Conservation (phyloP, 1,140 invertebrate species). For the Globodera ellingtonae region DNA sequence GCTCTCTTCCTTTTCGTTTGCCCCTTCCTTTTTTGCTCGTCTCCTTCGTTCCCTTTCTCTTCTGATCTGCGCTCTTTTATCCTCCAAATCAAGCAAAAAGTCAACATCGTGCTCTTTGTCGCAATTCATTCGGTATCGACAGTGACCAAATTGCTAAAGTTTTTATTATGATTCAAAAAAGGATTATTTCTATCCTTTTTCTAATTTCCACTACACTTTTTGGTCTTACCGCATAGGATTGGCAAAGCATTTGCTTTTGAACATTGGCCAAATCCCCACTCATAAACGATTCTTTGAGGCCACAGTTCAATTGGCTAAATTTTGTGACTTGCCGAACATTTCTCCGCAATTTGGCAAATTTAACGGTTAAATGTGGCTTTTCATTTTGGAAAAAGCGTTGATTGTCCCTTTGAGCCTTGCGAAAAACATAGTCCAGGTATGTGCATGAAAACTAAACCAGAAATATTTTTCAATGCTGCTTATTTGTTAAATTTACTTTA, state of each 20-base stretch:
- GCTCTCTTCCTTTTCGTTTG: constrained; percentile 13
- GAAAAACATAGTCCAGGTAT: constrained; percentile 55
- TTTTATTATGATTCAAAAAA: neutral
- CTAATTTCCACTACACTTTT: neutral
- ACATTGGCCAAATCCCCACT: neutral
- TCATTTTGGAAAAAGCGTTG: constrained; percentile 13
- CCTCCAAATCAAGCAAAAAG: constrained; percentile 22
- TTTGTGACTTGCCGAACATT: constrained; percentile 4
- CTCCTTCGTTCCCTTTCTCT: constrained; percentile 7
- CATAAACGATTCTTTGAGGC: constrained; percentile 7
- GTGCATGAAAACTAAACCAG: constrained; percentile 23
- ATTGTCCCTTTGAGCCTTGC: constrained; percentile 51
- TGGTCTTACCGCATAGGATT: constrained; percentile 4
- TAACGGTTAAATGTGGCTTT: constrained; percentile 35
- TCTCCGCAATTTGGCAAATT: constrained; percentile 33
- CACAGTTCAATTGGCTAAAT: constrained; percentile 17
- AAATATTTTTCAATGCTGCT: neutral
- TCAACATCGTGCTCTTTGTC: constrained; percentile 30
- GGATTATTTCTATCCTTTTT: neutral
- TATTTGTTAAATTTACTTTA: neutral
- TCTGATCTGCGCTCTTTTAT: neutral
- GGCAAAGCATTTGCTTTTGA: constrained; percentile 10
- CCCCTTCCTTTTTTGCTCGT: constrained; percentile 4
- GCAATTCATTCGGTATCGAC: constrained; percentile 13
- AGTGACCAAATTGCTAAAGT: constrained; percentile 29